phyloP scores from a whole-genome alignment of 2,888 invertebrate species.

The Calameuta filiformis region DNA sequence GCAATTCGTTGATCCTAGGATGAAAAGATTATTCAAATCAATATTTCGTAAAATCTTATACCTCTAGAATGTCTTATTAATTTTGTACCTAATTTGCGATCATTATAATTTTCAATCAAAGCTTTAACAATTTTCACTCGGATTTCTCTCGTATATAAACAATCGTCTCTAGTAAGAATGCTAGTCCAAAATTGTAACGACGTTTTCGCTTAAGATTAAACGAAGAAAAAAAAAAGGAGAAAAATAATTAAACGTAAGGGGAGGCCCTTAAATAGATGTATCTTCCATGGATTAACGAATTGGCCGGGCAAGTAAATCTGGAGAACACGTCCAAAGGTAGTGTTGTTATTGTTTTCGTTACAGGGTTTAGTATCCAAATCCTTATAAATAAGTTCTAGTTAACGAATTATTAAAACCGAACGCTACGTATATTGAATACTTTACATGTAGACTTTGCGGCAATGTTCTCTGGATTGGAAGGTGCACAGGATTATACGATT shows the following conservation, averaged over 20 bases:
- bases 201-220: not conserved
- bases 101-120: not conserved
- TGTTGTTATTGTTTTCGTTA: conserved; percentile 4
- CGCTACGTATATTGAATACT: not conserved
- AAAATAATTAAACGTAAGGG: not conserved
- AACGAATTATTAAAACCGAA: not conserved
- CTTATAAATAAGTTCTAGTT: not conserved
- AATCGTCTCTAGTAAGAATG: not conserved
- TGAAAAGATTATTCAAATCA: not conserved
- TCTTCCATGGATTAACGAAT: not conserved
- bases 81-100: not conserved
- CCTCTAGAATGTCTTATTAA: not conserved
- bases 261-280: not conserved
- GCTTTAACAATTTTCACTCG: not conserved
- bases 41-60: not conserved
- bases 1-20: conserved; percentile 12
- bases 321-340: not conserved
- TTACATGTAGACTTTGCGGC: not conserved
- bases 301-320: not conserved
- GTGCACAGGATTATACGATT: not conserved
- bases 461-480: not conserved
- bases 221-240: not conserved
- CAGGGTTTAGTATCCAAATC: conserved; percentile 4
- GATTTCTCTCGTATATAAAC: not conserved
- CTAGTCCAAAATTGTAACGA: not conserved